phyloP scores from a whole-genome alignment of 2,888 invertebrate species.

The Brenthis ino region DNA sequence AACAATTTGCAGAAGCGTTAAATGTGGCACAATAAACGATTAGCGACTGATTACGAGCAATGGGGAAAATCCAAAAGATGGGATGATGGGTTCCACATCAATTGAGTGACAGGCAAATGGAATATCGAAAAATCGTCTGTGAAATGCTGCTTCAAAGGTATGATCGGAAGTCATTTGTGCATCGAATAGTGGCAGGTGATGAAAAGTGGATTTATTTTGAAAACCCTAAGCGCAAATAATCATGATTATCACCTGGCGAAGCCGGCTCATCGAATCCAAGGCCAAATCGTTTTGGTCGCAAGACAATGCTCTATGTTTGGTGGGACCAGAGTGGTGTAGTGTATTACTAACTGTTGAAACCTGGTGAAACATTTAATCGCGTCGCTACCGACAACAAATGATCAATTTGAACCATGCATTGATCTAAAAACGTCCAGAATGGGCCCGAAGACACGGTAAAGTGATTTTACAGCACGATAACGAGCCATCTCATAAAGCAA shows the following conservation, averaged over 20 bases:
- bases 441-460: slow-evolving; percentile 33
- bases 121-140: not conserved
- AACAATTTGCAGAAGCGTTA: slow-evolving; percentile 4
- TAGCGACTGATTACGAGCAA: not conserved
- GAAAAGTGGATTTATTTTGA: slow-evolving; percentile 9
- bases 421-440: slow-evolving; percentile 36
- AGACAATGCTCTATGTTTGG: slow-evolving; percentile 24
- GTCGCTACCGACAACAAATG: slow-evolving; percentile 35
- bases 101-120: not conserved
- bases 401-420: slow-evolving; percentile 34
- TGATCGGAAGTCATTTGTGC: slow-evolving; percentile 1
- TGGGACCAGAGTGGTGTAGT: slow-evolving; percentile 19
- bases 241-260: slow-evolving; percentile 26
- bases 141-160: not conserved
- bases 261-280: slow-evolving; percentile 27
- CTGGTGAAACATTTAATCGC: not conserved
- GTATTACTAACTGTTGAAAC: too few relatives aligned
- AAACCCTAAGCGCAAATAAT: slow-evolving; percentile 8
- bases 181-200: slow-evolving; percentile 2
- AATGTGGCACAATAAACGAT: not conserved
- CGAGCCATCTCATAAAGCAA: too few relatives aligned
- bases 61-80: not conserved
- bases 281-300: slow-evolving; percentile 27
- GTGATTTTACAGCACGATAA: slow-evolving; percentile 18
- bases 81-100: slow-evolving; percentile 4